Conservation (phyloP, 53 echinoderm and acorn worm species). For the Paracentrotus lividus region DNA sequence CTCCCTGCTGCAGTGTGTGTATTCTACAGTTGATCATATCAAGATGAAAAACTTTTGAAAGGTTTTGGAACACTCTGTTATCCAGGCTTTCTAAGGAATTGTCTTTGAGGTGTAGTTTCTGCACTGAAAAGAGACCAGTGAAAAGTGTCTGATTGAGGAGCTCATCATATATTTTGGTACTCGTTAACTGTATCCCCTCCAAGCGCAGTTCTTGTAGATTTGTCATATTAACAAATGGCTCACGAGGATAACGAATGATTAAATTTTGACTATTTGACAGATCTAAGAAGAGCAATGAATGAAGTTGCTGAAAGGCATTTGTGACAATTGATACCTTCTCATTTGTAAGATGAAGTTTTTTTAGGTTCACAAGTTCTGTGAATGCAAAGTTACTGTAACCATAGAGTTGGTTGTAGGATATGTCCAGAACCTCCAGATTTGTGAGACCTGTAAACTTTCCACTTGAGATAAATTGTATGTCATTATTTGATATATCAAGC, state of each 20-base stretch:
- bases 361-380: background rate
- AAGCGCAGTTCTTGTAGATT: background rate
- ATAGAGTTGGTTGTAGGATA: background rate
- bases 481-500: slow-evolving; percentile 5
- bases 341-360: background rate
- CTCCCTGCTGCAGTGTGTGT: background rate
- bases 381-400: background rate
- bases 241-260: background rate
- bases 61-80: background rate
- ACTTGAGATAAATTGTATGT: background rate
- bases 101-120: background rate
- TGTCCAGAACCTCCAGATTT: background rate
- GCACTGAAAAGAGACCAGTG: background rate
- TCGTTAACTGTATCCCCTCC: background rate
- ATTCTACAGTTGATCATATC: background rate
- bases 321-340: background rate
- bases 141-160: background rate
- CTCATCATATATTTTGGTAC: background rate
- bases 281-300: background rate
- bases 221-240: background rate
- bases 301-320: background rate
- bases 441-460: background rate
- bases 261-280: background rate
- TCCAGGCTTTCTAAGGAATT: background rate
- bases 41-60: background rate